Evolutionary conservation across 2,797 vertebrate species (phyloP).

Genomic region (Anniella stebbinsi): DNA sequence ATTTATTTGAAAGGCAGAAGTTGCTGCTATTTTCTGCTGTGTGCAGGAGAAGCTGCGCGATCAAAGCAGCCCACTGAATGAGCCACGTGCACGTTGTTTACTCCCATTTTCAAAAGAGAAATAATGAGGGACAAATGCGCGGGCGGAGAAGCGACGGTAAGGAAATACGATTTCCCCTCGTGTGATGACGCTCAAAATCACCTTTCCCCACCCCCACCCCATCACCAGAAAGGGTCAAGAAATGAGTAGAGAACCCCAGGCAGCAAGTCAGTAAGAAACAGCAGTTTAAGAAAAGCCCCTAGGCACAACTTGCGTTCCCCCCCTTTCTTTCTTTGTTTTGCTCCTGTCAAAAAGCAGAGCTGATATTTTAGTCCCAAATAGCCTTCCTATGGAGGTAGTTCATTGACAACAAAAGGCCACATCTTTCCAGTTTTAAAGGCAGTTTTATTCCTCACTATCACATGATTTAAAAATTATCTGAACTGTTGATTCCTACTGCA

Average conservation of each 20-base stretch:
- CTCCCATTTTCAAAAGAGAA: too few species aligned
- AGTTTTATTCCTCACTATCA: slow-evolving; percentile 28
- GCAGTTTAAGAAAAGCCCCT: slow-evolving; percentile 13
- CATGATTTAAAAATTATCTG: slow-evolving; percentile 34
- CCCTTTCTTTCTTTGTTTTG: slow-evolving; percentile 40
- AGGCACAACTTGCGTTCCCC: not conserved
- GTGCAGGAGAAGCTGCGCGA: too few species aligned
- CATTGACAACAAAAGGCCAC: slow-evolving; percentile 10
- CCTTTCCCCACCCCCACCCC: fast-evolving
- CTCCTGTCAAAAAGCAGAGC: not conserved
- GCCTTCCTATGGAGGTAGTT: slow-evolving; percentile 32
- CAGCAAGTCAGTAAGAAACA: not conserved
- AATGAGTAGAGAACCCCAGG: not conserved
- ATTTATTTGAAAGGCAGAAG: too few species aligned
- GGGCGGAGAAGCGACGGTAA: too few species aligned
- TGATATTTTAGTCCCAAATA: slow-evolving; percentile 14
- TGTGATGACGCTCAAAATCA: too few species aligned
- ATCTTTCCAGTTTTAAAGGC: slow-evolving; percentile 40
- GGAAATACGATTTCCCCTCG: too few species aligned
- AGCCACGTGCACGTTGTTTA: too few species aligned
- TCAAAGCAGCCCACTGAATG: too few species aligned
- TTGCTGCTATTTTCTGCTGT: too few species aligned
- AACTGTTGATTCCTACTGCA: not conserved
- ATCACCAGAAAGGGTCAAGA: not conserved
- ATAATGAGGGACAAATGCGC: too few species aligned